phyloP scores from a whole-genome alignment of 2,797 vertebrate genomes.

The Cetoscarus ocellatus region DNA sequence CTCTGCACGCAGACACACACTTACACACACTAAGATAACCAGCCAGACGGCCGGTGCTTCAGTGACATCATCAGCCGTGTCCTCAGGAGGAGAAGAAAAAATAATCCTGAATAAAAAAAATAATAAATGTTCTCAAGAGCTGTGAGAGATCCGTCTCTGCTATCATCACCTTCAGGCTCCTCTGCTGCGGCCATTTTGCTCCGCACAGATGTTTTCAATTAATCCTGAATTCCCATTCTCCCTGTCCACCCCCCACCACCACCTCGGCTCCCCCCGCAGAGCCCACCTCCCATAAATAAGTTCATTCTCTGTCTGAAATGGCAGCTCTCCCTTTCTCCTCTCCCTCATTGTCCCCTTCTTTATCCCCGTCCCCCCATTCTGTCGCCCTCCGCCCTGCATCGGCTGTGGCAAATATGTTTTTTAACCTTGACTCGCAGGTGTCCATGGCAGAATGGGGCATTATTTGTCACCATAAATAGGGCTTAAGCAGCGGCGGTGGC shows the following conservation, averaged over 20 bases:
- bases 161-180: constrained; percentile 52
- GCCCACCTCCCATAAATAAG: constrained; percentile 72
- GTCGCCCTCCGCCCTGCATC: constrained; percentile 46
- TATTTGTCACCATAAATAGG: constrained; percentile 96
- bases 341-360: constrained; percentile 31
- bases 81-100: constrained; percentile 35
- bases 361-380: constrained; percentile 1
- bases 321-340: constrained; percentile 57
- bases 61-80: constrained; percentile 61
- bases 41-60: constrained; percentile 25
- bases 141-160: constrained; percentile 75
- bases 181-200: constrained; percentile 66
- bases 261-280: constrained; percentile 36
- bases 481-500: constrained; percentile 86
- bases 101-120: constrained; percentile 37
- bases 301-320: constrained; percentile 68
- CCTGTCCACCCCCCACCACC: constrained; percentile 38
- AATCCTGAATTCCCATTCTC: constrained; percentile 76
- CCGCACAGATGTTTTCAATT: constrained; percentile 85
- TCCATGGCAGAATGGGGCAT: constrained; percentile 86
- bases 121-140: constrained; percentile 51
- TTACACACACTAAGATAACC: constrained; percentile 26
- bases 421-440: constrained; percentile 95
- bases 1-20: constrained; percentile 23
- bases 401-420: constrained; percentile 86